Evolutionary conservation across 1,140 invertebrate genomes (phyloP), one percentile per base, ranked within the genome.

Genomic region (Radopholus similis): DNA sequence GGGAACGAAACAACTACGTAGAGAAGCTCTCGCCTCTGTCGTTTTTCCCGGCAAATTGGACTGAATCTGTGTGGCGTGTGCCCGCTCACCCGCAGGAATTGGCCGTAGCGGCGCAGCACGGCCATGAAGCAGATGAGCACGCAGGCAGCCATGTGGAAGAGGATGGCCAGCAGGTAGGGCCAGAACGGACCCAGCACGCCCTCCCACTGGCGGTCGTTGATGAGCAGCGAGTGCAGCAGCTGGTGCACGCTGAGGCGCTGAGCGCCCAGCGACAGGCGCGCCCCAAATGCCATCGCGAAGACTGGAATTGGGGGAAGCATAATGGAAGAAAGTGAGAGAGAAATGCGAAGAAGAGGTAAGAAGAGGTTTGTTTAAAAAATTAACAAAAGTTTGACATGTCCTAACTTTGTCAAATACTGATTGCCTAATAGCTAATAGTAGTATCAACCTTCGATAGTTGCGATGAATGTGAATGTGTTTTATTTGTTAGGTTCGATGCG

Each of bases 81-180:
- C n/a, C n/a, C n/a, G n/a, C n/a, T n/a, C n/a, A 80, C 75, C 68
- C 42, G 66, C 18, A 76, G 34, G 44, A 59, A 76, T 68, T 73
- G 64, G 4, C 60, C 37, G 47, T 79, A 76, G 32, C 76, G 74
- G 13, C 77, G 37, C 28, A 79, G 51, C 6, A 80, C 44, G 1
- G 75, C 76, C 54, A 80, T 81, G n/a, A 80, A 53, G 35, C 75
- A 76, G 32, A 74, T 76, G 4, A 74, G 75, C 42, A 66, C 56
- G 2, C 76, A 76, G 11, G 75, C 75, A 6, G 51, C 38, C 75
- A 77, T 77, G 55, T 77, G 75, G n/a, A 77, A 70, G n/a, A 81
- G 11, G n/a, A 77, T 77, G 37, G 75, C 75, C 34, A 44, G 21
- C n/a, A 77, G 51, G 49, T 77, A 77, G 18, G 78, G 75, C 75